Evolutionary conservation across 2,888 invertebrate species (phyloP).

Genomic region (Sclerodermus sp.): DNA sequence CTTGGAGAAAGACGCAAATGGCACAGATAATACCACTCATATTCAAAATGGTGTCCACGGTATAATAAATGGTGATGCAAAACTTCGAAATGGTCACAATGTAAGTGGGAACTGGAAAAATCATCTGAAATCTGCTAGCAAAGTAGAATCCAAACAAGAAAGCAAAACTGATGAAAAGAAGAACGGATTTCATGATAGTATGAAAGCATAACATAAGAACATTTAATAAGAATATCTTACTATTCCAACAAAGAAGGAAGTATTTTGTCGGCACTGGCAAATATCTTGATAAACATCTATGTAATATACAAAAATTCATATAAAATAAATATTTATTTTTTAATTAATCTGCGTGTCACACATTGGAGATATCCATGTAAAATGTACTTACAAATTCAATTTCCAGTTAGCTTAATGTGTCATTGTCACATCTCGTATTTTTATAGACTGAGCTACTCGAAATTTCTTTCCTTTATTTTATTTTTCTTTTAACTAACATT

Average conservation of each 20-base stretch:
- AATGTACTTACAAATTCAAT: slow-evolving; percentile 21
- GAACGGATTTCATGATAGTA: slow-evolving; percentile 18
- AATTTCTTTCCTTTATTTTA: not conserved
- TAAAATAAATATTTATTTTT: slow-evolving; percentile 24
- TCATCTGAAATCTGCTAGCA: slow-evolving; percentile 8
- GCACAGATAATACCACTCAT: slow-evolving; percentile 24
- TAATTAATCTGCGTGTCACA: slow-evolving; percentile 20
- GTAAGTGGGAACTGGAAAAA: slow-evolving; percentile 18
- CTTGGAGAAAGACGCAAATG: slow-evolving; percentile 15
- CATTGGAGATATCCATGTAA: slow-evolving; percentile 8
- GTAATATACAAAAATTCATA: not conserved
- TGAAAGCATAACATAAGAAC: slow-evolving; percentile 29
- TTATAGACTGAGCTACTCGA: slow-evolving; percentile 21
- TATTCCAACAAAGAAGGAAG: slow-evolving; percentile 13
- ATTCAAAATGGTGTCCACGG: slow-evolving; percentile 25
- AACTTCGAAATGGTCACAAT: slow-evolving; percentile 16
- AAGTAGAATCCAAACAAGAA: slow-evolving; percentile 7
- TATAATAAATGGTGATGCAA: slow-evolving; percentile 22
- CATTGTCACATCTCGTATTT: slow-evolving; percentile 28
- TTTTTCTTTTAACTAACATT: slow-evolving; percentile 21
- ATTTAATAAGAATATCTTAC: not conserved
- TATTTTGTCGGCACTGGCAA: slow-evolving; percentile 26
- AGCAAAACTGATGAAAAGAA: slow-evolving; percentile 5
- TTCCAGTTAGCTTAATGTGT: slow-evolving; percentile 17
- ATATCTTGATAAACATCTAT: slow-evolving; percentile 15